phyloP scores from a whole-genome alignment of 2,797 vertebrate species.

The Coccyzus lansbergi region DNA sequence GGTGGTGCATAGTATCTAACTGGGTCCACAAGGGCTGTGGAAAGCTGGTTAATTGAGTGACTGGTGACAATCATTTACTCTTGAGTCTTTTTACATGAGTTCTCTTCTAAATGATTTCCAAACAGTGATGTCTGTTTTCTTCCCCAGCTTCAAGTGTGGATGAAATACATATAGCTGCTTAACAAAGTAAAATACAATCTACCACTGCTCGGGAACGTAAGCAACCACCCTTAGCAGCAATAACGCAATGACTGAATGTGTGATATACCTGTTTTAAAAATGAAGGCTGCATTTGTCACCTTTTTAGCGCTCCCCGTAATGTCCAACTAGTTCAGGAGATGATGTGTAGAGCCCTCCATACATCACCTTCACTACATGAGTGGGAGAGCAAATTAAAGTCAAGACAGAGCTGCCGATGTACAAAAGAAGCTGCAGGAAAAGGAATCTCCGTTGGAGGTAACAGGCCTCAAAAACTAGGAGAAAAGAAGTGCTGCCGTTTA shows the following conservation, averaged over 20 bases:
- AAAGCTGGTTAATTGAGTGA: not conserved
- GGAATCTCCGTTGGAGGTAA: not conserved
- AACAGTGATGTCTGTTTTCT: not conserved
- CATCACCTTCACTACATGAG: not conserved
- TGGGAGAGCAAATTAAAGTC: not conserved
- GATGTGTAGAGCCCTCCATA: not conserved
- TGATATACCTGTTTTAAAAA: not conserved
- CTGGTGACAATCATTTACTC: not conserved
- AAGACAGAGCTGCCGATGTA: not conserved
- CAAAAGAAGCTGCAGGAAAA: not conserved
- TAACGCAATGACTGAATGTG: not conserved
- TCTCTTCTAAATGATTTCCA: not conserved
- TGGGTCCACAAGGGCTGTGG: not conserved
- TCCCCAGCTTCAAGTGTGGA: not conserved
- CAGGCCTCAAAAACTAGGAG: not conserved
- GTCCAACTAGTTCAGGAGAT: not conserved
- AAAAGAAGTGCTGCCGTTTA: not conserved
- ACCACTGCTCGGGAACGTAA: not conserved
- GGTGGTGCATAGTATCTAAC: rapidly evolving
- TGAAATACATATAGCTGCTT: not conserved
- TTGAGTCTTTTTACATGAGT: not conserved
- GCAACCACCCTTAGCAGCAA: not conserved
- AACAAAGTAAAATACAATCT: not conserved
- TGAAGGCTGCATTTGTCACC: not conserved
- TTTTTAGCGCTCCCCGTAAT: not conserved